These are phyloP conservation scores for Anolis apletophallus DNA, from an alignment of 2,797 vertebrate genomes.

Conservation along the genomic window DNA sequence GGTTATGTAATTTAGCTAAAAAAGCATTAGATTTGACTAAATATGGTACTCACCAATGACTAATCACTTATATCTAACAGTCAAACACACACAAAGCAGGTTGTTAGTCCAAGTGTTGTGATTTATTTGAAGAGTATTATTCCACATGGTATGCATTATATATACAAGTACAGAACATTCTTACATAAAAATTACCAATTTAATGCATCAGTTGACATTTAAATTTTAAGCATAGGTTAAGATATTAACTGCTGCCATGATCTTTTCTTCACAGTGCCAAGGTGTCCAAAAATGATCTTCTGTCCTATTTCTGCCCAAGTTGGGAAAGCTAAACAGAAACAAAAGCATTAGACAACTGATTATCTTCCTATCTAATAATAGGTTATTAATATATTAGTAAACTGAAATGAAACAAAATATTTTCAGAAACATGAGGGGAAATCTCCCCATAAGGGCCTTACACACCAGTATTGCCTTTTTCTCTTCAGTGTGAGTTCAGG, in stretches of 20 bases:
- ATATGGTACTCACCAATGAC: background rate
- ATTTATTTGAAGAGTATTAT: slow-evolving; percentile 75
- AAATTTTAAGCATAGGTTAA: slow-evolving; percentile 63
- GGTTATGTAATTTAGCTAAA: too few species aligned
- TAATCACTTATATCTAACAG: slow-evolving; percentile 25
- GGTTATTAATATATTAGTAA: background rate
- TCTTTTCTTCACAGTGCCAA: slow-evolving; percentile 53
- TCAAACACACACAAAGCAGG: slow-evolving; percentile 47
- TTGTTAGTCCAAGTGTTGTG: slow-evolving; percentile 49
- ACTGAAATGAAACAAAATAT: slow-evolving; percentile 18
- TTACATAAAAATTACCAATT: slow-evolving; percentile 69
- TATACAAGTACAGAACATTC: slow-evolving; percentile 67
- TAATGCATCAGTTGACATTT: slow-evolving; percentile 65
- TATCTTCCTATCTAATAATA: background rate
- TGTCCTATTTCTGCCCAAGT: slow-evolving; percentile 90
- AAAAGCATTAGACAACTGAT: slow-evolving; percentile 21
- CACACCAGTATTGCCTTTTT: background rate
- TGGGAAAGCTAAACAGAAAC: slow-evolving; percentile 87
- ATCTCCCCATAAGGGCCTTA: background rate
- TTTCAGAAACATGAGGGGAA: background rate
- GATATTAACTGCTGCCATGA: slow-evolving; percentile 54
- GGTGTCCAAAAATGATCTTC: slow-evolving; percentile 45
- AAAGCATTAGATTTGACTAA: too few species aligned
- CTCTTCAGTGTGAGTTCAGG: background rate
- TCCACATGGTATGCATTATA: slow-evolving; percentile 65